These are phyloP conservation scores for Noctua janthe DNA, from an alignment of 2,888 invertebrate genomes.

Conservation along the genomic window DNA sequence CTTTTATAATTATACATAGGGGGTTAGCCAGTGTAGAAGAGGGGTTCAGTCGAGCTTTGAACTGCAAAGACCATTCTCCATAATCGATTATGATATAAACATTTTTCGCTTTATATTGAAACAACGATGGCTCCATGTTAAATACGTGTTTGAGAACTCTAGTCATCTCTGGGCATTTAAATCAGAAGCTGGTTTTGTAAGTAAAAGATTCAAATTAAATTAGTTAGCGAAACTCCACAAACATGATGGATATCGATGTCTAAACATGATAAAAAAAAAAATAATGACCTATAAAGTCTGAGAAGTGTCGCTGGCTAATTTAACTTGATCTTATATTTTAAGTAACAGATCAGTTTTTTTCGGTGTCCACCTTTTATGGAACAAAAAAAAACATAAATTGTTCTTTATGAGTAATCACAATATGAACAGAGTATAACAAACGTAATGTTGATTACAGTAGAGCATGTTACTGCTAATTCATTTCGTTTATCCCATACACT, in stretches of 20 bases:
- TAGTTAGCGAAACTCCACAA: neutral
- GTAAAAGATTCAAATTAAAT: neutral
- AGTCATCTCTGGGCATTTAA: neutral
- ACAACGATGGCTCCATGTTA: neutral
- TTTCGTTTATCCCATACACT: constrained; percentile 34
- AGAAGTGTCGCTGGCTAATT: neutral
- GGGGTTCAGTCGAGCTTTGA: neutral
- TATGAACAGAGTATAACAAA: neutral
- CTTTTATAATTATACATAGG: constrained; percentile 4
- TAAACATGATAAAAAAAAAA: neutral
- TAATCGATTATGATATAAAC: constrained; percentile 8
- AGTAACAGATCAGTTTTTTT: neutral
- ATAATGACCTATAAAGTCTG: neutral
- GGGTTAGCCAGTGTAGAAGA: constrained; percentile 8
- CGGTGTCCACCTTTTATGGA: neutral
- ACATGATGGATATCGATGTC: neutral
- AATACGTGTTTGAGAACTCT: neutral
- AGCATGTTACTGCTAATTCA: constrained; percentile 35
- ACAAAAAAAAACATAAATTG: too few species aligned
- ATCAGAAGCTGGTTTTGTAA: neutral
- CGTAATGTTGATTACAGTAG: constrained; percentile 19
- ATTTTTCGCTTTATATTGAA: neutral
- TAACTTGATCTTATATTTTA: neutral
- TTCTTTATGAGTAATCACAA: neutral
- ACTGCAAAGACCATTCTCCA: neutral